Conservation (phyloP, 2,113 vertebrate genomes). For the Plestiodon gilberti region DNA sequence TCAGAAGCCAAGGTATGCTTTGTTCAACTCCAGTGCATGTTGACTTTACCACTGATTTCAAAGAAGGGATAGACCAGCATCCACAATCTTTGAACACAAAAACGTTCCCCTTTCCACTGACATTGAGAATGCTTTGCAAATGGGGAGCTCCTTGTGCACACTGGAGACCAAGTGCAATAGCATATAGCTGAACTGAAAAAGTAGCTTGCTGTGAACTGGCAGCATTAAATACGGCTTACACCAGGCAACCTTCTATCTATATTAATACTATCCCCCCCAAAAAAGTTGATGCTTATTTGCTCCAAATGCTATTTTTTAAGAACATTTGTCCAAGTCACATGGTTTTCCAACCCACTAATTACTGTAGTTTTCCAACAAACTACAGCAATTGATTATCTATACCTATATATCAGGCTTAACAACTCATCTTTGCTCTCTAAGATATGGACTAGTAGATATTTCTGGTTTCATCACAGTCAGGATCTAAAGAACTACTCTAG, state of each 20-base stretch:
- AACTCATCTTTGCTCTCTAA: constrained; percentile 46
- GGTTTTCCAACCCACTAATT: not conserved
- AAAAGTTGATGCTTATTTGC: not conserved
- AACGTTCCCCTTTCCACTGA: not conserved
- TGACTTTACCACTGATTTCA: not conserved
- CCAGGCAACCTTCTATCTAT: not conserved
- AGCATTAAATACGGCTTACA: not conserved
- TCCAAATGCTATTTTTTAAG: constrained; percentile 52
- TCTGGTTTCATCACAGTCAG: constrained; percentile 63
- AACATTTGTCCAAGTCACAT: constrained; percentile 45
- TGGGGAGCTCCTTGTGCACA: not conserved
- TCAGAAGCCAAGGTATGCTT: not conserved
- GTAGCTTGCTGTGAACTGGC: not conserved
- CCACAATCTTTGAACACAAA: not conserved
- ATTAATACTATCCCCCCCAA: not conserved
- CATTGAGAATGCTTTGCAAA: too few species aligned
- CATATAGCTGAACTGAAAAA: not conserved
- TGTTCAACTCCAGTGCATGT: not conserved
- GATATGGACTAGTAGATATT: constrained; percentile 56
- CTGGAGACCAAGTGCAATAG: not conserved
- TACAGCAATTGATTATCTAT: not conserved
- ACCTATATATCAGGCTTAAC: constrained; percentile 44
- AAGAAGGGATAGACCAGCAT: not conserved
- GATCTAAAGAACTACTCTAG: not conserved
- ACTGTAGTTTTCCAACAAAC: too few species aligned